Evolutionary conservation across 1,140 invertebrate genomes (phyloP), one percentile per base, ranked within the genome.

Genomic region (Cepaea nemoralis): DNA sequence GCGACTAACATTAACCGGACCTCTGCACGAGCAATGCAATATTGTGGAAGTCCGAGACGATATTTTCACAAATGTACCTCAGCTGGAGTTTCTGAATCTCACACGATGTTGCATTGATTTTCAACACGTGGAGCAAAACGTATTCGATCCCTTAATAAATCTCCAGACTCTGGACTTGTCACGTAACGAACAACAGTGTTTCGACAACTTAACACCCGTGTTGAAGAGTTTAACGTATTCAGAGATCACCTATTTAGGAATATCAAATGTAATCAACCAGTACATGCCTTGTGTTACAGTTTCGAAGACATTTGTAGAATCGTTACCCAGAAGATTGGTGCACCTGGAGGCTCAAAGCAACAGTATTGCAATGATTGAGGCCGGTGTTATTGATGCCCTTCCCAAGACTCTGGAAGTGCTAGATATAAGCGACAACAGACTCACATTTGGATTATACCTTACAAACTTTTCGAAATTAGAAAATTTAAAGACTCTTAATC

Each of bases 31-130:
- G 3, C 3, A 55, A 19, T 76, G 74, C 33, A 12, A 2, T 10
- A 12, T 35, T 6, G 3, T n/a, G 5, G 8, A 22, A 19, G 40
- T 76, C 1, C 37, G 16, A 6, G 35, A 50, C 16, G 42, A 50
- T 27, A 59, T 33, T 2, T 76, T 76, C 37, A 50, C 31, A 3
- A 31, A 76, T n/a, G 33, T 76, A 10, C 31, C 74, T 27, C 10
- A 27, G 6, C 40, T 76, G 3, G 45, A 76, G 48, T 50, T 37
- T 76, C 48, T 76, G 10, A 59, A 59, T 59, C 35, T 76, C 10
- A 27, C 33, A 31, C n/a, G 40, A 42, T 76, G 74, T 27, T 37
- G 45, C 27, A 6, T 76, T 5, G 14, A 35, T 31, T 45, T 45
- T 6, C 27, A 12, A 12, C 42, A 55, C 12, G 59, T 76, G 19